Evolutionary conservation across 2,113 vertebrate species (phyloP), one percentile per base, ranked within the genome.

Genomic region (Peromyscus californicus): DNA sequence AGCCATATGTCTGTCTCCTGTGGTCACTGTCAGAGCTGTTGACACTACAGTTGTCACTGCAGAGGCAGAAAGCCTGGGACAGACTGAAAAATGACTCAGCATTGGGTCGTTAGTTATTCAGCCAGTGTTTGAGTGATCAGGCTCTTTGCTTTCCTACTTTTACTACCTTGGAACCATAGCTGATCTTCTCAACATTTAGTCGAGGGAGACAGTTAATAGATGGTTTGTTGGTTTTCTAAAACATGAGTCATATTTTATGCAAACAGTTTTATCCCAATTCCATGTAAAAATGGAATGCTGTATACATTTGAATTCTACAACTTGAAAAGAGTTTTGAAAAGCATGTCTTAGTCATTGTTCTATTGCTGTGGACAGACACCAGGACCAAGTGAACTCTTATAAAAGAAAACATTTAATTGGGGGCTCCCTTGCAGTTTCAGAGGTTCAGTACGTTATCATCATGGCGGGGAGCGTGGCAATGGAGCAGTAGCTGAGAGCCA

Each of bases 281-380:
- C 1, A 9, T 51, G 7, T 74, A 36, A 82, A 89, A 89, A 75
- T 89, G 5, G 9, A 93, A 89, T 85, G 72, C 9, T 72, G 26
- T 17, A 75, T 24, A 65, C n/a, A 90, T 76, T 78, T 88, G 84
- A 97, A 85, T 93, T 92, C 45, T 86, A 94, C 1, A 57, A 15
- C 45, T 89, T 85, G 24, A 59, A 92, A 48, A 29, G 12, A 33
- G 10, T n/a, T 59, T 82, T 82, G 82, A 76, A 84, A 36, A 87
- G 26, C 82, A 54, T 92, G 10, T 75, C 72, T 42, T 75, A 75
- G 10, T 42, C 10, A 24, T 39, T 75, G 36, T 39, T 42, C 21
- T 1, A 42, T 75, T 22, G 10, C 72, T 75, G 21, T 42, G 72
- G 42, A 75, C 4, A 42, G 72, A 42, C 21, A 75, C 72, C 19